phyloP scores from a whole-genome alignment of 2,888 invertebrate species.

The Seira musarum region DNA sequence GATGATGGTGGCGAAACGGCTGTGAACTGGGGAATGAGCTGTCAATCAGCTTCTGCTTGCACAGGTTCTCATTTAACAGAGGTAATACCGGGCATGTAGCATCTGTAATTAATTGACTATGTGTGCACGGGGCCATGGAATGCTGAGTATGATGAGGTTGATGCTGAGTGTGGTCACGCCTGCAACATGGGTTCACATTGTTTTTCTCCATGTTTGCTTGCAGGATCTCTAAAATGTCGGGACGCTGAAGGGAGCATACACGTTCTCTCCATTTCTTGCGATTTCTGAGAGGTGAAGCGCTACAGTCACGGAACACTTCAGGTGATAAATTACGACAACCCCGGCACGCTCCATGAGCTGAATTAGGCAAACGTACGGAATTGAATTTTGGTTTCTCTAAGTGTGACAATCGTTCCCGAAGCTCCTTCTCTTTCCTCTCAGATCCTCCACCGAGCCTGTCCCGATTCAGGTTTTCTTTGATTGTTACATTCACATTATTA shows the following conservation, averaged over 20 bases:
- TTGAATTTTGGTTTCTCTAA: conserved; percentile 65
- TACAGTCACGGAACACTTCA: conserved; percentile 71
- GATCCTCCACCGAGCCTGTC: conserved; percentile 56
- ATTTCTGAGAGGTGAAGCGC: conserved; percentile 67
- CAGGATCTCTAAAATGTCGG: conserved; percentile 88
- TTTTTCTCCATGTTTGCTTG: conserved; percentile 94
- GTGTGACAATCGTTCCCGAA: conserved; percentile 53
- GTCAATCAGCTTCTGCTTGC: conserved; percentile 64
- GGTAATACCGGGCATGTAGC: conserved; percentile 66
- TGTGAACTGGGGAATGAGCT: conserved; percentile 30
- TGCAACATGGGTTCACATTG: conserved; percentile 73
- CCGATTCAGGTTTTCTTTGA: conserved; percentile 73
- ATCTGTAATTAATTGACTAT: conserved; percentile 67
- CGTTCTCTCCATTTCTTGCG: conserved; percentile 69
- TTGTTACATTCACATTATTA: conserved; percentile 71
- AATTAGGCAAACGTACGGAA: conserved; percentile 68
- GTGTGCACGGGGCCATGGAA: conserved; percentile 63
- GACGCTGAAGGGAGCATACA: conserved; percentile 84
- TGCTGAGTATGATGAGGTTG: conserved; percentile 45
- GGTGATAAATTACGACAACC: conserved; percentile 67
- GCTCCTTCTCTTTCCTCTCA: conserved; percentile 50
- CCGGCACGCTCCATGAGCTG: conserved; percentile 58
- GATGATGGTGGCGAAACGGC: conserved; percentile 40
- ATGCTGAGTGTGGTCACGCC: conserved; percentile 68
- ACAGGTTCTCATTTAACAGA: conserved; percentile 60